Conservation (phyloP, 2,888 invertebrate species). For the Papilio gigon region DNA sequence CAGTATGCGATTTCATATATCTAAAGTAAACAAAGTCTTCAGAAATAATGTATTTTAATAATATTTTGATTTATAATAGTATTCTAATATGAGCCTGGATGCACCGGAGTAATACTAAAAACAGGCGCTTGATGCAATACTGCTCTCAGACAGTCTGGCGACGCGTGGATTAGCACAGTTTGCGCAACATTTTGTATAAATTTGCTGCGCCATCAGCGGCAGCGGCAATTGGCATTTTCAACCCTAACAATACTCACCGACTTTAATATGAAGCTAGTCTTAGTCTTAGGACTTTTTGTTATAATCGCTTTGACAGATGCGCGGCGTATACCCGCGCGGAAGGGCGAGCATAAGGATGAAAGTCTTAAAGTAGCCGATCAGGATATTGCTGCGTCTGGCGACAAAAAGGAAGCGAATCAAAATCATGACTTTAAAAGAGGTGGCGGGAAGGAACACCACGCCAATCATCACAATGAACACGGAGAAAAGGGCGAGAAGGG, state of each 20-base stretch:
- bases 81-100: background rate
- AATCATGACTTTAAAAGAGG: conserved; percentile 83
- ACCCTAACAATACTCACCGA: conserved; percentile 44
- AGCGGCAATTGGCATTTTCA: conserved; percentile 64
- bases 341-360: conserved; percentile 50
- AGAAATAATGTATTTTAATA: background rate
- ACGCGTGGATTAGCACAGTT: conserved; percentile 71
- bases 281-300: conserved; percentile 63
- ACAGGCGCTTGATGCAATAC: conserved; percentile 59
- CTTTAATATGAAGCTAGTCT: conserved; percentile 65
- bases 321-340: conserved; percentile 60
- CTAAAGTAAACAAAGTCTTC: too few relatives aligned
- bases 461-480: conserved; percentile 84
- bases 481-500: conserved; percentile 88
- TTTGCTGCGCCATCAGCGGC: conserved; percentile 72
- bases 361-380: conserved; percentile 58
- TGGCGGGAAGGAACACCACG: conserved; percentile 85
- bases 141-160: conserved; percentile 58
- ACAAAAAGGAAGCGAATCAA: conserved; percentile 76
- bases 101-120: conserved; percentile 6
- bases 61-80: background rate
- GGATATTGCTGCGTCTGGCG: conserved; percentile 69
- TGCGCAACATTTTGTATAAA: conserved; percentile 81
- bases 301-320: conserved; percentile 57
- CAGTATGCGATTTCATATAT: too few relatives aligned